A percentile compares a stretch with the other conserved stretches of the same genome.
Conservation (phyloP, 2,113 vertebrate species). For the Cairina moschata region DNA sequence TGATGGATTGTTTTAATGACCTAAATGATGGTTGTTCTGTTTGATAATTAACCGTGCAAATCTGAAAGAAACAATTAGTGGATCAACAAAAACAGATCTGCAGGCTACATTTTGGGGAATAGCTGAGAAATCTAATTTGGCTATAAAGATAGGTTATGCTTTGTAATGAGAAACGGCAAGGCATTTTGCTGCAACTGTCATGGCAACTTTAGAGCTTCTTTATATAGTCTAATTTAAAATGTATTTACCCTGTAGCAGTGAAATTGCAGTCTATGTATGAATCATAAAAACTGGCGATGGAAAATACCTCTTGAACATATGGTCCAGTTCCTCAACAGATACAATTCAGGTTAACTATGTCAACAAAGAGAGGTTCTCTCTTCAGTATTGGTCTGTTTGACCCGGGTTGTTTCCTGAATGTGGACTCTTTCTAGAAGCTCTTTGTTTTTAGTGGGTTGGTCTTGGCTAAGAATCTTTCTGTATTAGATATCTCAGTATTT, state of each 20-base stretch:
- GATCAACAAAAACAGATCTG: constrained; percentile 42
- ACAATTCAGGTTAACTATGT: background rate
- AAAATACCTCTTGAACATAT: constrained; percentile 29
- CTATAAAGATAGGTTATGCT: constrained; percentile 50
- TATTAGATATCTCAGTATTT: background rate
- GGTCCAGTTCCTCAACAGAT: background rate
- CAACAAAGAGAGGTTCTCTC: background rate
- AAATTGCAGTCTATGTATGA: constrained; percentile 15
- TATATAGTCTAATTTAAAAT: constrained; percentile 46
- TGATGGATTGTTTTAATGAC: constrained; percentile 39
- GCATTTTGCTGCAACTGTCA: constrained; percentile 37
- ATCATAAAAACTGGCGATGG: constrained; percentile 24
- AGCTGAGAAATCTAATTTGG: constrained; percentile 30
- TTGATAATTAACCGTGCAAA: constrained; percentile 35
- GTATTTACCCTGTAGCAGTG: constrained; percentile 28
- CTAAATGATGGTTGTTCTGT: background rate
- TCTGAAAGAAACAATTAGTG: constrained; percentile 23
- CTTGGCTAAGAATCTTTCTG: background rate
- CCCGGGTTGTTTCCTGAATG: background rate
- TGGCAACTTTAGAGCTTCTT: constrained; percentile 24
- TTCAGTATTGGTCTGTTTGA: background rate
- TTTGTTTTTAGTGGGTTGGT: background rate
- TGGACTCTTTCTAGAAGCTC: background rate
- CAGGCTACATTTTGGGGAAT: background rate
- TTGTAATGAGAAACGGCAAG: constrained; percentile 38